Evolutionary conservation across 2,888 invertebrate species (phyloP), one percentile per base, ranked within the genome.

Genomic region (Plemyria rubiginata): DNA sequence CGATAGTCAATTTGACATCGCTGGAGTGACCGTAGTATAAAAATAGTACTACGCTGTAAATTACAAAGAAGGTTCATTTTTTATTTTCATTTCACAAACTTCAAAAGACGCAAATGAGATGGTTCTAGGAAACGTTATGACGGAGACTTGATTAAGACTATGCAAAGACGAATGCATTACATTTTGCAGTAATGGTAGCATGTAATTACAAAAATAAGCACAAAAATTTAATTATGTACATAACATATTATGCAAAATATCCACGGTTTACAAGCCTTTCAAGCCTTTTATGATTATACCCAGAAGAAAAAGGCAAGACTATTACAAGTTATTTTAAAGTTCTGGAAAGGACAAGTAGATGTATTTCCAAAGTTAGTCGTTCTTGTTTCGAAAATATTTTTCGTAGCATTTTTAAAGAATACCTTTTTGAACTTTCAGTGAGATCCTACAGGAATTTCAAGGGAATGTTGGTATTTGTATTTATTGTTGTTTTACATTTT

Each of bases 41-140:
- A n/a, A n/a, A n/a, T n/a, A n/a, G n/a, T n/a, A 38, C 36, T 11
- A 11, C 36, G 11, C 36, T 38, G 8, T 38, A 38, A 38, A 38
- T 38, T 38, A 22, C 22, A 22, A 1, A 38, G 36, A 38, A 38
- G 11, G 36, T 38, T 11, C 3, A 38, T 4, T 32, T 43, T 41
- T 65, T 62, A 69, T 69, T 66, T 59, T 50, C 59, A 46, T 65
- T 22, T 45, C 53, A 45, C 61, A 51, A 46, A 62, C 63, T 46
- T 70, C 70, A 70, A 70, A 70, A 65, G 55, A 38, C 61, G 38
- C 45, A 15, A 59, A 64, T 64, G 59, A 58, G 64, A 51, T 70
- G 54, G 29, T 56, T 61, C 60, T 59, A 60, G 46, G 8, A 12
- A 45, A n/a, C 41, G 29, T 13, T 11, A 15, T 15, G 43, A 15